phyloP scores from a whole-genome alignment of 2,113 vertebrate genomes.

The Candoia aspera region DNA sequence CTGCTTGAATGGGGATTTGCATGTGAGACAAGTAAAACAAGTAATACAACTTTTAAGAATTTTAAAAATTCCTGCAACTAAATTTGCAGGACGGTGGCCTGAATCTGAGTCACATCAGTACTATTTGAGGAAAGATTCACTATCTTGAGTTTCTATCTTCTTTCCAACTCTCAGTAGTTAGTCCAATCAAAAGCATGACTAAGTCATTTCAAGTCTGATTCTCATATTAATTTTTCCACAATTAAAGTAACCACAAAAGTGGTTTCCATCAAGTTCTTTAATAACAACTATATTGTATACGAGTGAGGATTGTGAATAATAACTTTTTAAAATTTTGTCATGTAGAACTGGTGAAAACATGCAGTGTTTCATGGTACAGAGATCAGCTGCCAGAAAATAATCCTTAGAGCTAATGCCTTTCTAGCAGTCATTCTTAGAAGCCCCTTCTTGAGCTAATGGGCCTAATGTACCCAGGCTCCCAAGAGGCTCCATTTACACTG shows the following conservation, averaged over 20 bases:
- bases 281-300: background rate
- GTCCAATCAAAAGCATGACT: background rate
- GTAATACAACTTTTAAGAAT: background rate
- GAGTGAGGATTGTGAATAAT: background rate
- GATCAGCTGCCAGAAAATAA: slow-evolving; percentile 21
- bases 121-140: background rate
- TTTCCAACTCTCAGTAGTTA: background rate
- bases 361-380: background rate
- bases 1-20: background rate
- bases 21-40: background rate
- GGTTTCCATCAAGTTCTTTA: background rate
- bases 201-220: background rate
- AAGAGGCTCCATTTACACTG: background rate
- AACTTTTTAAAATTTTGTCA: background rate
- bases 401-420: slow-evolving; percentile 57
- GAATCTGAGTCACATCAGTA: background rate
- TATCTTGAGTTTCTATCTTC: background rate
- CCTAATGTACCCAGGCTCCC: slow-evolving; percentile 53
- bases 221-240: background rate
- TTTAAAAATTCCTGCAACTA: background rate
- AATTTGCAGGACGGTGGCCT: too few species aligned
- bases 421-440: slow-evolving; percentile 36
- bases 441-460: slow-evolving; percentile 57
- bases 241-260: background rate
- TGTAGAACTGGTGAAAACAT: background rate